phyloP scores from a whole-genome alignment of 2,113 vertebrate species.

The Sinocyclocheilus anshuiensis region DNA sequence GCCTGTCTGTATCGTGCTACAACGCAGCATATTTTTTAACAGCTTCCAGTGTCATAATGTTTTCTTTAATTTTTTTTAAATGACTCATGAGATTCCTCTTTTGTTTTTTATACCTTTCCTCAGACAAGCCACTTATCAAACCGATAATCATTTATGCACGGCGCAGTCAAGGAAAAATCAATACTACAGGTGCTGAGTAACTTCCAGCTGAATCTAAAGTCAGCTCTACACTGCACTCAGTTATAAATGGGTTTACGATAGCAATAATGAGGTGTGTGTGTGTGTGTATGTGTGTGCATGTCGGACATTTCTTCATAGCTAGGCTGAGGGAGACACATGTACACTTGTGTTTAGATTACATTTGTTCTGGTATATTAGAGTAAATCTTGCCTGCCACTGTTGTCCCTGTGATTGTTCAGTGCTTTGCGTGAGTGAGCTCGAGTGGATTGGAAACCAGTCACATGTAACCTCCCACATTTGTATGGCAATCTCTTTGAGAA shows the following conservation, averaged over 20 bases:
- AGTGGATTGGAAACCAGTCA: constrained; percentile 43
- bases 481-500: constrained; percentile 8
- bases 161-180: constrained; percentile 24
- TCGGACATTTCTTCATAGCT: not conserved
- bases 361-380: constrained; percentile 36
- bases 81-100: constrained; percentile 29
- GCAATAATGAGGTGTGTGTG: not conserved
- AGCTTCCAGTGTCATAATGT: constrained; percentile 33
- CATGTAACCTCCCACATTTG: constrained; percentile 34
- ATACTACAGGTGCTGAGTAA: constrained; percentile 35
- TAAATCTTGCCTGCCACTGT: constrained; percentile 31
- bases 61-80: constrained; percentile 36
- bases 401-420: constrained; percentile 45
- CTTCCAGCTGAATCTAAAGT: constrained; percentile 31
- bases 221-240: not conserved
- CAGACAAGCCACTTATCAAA: constrained; percentile 38
- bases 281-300: not conserved
- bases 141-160: constrained; percentile 16
- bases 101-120: constrained; percentile 12
- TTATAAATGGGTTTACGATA: constrained; percentile 36
- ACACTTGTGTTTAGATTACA: constrained; percentile 24
- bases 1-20: constrained; percentile 6
- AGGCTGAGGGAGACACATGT: constrained; percentile 25
- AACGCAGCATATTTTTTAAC: constrained; percentile 20
- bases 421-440: constrained; percentile 38